Percentiles rank a stretch among this genome's conserved stretches.
phyloP scores from a whole-genome alignment of 2,888 invertebrate genomes.

The Trissolcus japonicus region DNA sequence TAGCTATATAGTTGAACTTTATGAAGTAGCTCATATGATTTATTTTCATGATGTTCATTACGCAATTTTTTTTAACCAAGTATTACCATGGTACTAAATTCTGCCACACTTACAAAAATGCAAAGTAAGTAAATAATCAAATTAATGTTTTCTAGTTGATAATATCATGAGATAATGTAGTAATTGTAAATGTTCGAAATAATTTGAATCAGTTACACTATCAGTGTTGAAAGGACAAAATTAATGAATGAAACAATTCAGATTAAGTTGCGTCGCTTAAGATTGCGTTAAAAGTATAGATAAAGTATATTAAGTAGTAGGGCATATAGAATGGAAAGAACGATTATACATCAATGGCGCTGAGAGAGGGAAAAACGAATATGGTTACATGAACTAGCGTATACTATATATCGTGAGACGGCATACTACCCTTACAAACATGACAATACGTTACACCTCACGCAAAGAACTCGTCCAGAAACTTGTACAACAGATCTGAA shows the following conservation, averaged over 20 bases:
- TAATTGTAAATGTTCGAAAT: no score
- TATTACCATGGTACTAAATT: no score
- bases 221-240: conserved; percentile 2
- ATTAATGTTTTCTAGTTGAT: no score
- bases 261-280: conserved; percentile 4
- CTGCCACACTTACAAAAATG: no score
- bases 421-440: conserved; percentile 19
- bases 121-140: no score
- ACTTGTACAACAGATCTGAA: conserved; percentile 11
- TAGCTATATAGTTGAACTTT: no score
- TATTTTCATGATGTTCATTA: no score
- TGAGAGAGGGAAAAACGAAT: conserved; percentile 14
- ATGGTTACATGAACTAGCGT: conserved; percentile 27
- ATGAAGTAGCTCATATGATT: no score
- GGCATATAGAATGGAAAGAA: conserved; percentile 10
- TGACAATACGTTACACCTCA: conserved; percentile 33
- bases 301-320: conserved; percentile 12
- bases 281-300: conserved; percentile 1
- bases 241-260: conserved; percentile 20
- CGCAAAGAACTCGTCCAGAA: conserved; percentile 32
- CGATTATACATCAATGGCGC: conserved; percentile 32
- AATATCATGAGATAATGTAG: no score
- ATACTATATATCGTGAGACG: conserved; percentile 24
- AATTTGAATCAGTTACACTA: background rate
- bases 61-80: no score